Conservation (phyloP, 2,797 vertebrate genomes). For the Ceryle rudis region DNA sequence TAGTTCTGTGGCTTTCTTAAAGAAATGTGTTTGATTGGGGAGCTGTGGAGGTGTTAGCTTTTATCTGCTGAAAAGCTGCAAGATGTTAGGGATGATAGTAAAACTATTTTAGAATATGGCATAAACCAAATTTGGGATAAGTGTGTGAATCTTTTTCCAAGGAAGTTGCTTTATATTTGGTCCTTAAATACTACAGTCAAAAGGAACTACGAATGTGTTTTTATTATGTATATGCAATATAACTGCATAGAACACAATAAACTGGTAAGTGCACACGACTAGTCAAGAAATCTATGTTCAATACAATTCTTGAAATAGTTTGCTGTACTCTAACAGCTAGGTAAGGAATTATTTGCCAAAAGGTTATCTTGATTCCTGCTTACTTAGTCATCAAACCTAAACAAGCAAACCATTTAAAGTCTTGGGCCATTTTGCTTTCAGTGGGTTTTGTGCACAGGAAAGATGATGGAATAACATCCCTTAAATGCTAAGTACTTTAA, state of each 20-base stretch:
- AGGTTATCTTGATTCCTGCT: background rate
- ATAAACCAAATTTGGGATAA: background rate
- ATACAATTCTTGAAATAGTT: background rate
- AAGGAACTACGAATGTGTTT: background rate
- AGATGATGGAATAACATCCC: background rate
- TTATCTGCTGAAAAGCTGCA: background rate
- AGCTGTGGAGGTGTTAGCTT: background rate
- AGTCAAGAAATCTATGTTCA: background rate
- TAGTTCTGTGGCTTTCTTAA: background rate
- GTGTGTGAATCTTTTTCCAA: background rate
- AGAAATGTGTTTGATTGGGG: background rate
- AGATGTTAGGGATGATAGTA: background rate
- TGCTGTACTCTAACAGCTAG: background rate
- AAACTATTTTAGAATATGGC: background rate
- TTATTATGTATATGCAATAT: background rate
- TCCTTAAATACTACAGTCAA: background rate
- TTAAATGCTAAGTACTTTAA: background rate
- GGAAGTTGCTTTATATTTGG: background rate
- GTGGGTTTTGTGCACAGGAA: background rate
- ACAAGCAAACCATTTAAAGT: background rate
- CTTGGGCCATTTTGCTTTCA: background rate
- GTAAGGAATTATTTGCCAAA: conserved; percentile 1
- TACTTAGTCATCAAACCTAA: background rate
- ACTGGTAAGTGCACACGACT: background rate
- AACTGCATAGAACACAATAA: background rate